Percentiles rank a stretch among this genome's conserved stretches.
Evolutionary conservation across 2,797 vertebrate species (phyloP).

Genomic region (Arrhamphus sclerolepis): DNA sequence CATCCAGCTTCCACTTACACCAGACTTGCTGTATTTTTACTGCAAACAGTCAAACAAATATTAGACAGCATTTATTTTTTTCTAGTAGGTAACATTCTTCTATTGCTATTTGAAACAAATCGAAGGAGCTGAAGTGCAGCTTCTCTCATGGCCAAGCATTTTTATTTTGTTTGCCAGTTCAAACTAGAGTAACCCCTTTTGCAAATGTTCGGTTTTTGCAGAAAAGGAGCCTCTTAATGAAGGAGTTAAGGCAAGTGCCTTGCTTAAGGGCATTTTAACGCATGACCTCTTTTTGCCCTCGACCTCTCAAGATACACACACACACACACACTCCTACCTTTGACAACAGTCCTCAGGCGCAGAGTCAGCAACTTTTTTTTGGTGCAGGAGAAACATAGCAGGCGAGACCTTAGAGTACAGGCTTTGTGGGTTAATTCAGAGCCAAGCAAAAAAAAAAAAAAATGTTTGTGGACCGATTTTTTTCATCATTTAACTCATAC

Average conservation of each 20-base stretch:
- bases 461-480: conserved; percentile 45
- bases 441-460: conserved; percentile 4
- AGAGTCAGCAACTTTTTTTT: conserved; percentile 53
- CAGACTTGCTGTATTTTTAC: not conserved
- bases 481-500: conserved; percentile 12
- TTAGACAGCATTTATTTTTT: not conserved
- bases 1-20: conserved; percentile 18
- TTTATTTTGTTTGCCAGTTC: conserved; percentile 57
- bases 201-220: conserved; percentile 40
- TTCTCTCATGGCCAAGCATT: conserved; percentile 43
- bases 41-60: not conserved
- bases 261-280: conserved; percentile 73
- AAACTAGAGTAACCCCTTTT: conserved; percentile 36
- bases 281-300: conserved; percentile 76
- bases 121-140: conserved; percentile 4
- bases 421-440: conserved; percentile 33
- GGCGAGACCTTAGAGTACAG: conserved; percentile 17
- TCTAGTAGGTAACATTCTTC: conserved; percentile 8
- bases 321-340: conserved; percentile 32
- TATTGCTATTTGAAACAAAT: conserved; percentile 25
- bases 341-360: conserved; percentile 62
- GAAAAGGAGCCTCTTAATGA: conserved; percentile 50
- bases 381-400: conserved; percentile 59
- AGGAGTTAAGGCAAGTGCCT: conserved; percentile 71
- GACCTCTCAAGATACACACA: conserved; percentile 26